Percentiles rank a stretch among this genome's conserved stretches.
These are phyloP conservation scores for Brachionus koreanus DNA, from an alignment of 1,140 invertebrate genomes.

Conservation along the genomic window DNA sequence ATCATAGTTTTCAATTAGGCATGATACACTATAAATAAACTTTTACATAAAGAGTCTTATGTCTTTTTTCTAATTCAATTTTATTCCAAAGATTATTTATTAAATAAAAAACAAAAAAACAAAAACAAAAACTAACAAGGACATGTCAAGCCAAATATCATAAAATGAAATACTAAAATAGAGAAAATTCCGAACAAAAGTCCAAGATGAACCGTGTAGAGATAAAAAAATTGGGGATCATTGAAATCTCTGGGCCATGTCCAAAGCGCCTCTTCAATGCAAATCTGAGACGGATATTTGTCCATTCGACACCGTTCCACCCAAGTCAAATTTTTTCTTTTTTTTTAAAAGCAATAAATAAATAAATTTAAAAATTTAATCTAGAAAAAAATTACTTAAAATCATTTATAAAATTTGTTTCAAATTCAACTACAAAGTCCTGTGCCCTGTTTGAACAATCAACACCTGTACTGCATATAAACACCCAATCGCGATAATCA, in stretches of 20 bases:
- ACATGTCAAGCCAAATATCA: conserved; percentile 22
- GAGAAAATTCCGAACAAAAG: conserved; percentile 30
- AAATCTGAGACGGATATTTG: conserved; percentile 28
- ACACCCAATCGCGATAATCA: background rate
- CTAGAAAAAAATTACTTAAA: background rate
- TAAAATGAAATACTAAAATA: conserved; percentile 38
- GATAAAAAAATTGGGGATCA: conserved; percentile 41
- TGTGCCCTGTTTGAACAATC: background rate
- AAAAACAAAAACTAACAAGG: background rate
- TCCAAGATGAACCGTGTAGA: conserved; percentile 33
- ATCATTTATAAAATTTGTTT: background rate
- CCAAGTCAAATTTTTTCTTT: conserved; percentile 34
- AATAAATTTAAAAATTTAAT: background rate
- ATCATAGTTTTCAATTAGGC: no score
- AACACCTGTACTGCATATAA: background rate
- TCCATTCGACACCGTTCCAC: conserved; percentile 4
- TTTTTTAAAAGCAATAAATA: background rate
- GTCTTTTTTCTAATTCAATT: no score
- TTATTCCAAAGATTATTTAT: no score
- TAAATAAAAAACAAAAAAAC: no score
- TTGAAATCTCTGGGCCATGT: conserved; percentile 39
- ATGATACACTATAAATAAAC: no score
- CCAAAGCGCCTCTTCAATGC: conserved; percentile 30
- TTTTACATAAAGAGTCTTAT: no score
- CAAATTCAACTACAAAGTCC: conserved; percentile 6